phyloP scores from a whole-genome alignment of 2,113 vertebrate genomes.

The Eulemur macaco region DNA sequence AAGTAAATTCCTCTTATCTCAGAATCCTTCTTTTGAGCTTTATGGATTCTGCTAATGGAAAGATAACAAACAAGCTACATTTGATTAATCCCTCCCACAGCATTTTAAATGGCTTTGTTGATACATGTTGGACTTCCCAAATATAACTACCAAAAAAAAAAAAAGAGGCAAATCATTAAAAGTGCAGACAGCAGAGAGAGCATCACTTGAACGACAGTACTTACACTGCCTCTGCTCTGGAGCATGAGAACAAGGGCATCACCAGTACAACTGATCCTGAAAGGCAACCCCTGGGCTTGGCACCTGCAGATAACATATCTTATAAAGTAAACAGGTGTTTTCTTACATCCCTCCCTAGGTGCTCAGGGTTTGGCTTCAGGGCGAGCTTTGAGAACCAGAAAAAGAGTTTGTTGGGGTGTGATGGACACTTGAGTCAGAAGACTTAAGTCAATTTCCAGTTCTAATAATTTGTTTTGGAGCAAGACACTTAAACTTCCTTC shows the following conservation, averaged over 20 bases:
- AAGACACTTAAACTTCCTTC: neutral
- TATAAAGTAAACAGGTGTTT: neutral
- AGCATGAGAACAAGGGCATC: neutral
- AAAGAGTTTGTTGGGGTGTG: neutral
- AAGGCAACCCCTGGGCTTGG: neutral
- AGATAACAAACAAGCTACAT: constrained; percentile 40
- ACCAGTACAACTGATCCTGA: neutral
- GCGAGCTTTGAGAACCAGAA: neutral
- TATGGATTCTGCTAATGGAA: constrained; percentile 54
- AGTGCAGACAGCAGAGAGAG: neutral
- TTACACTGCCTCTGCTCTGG: fast-evolving
- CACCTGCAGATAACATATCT: neutral
- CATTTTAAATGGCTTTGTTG: constrained; percentile 35
- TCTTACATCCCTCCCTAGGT: neutral
- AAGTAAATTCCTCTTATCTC: constrained; percentile 50
- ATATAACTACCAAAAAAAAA: neutral
- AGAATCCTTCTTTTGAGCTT: constrained; percentile 44
- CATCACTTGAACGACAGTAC: neutral
- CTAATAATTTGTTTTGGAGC: neutral
- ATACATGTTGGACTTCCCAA: neutral
- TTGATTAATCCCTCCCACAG: neutral
- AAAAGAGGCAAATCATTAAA: neutral
- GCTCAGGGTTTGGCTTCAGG: neutral
- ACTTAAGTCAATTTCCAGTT: neutral
- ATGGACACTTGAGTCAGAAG: neutral